Evolutionary conservation across 2,797 vertebrate genomes (phyloP).

Genomic region (Paguma larvata): DNA sequence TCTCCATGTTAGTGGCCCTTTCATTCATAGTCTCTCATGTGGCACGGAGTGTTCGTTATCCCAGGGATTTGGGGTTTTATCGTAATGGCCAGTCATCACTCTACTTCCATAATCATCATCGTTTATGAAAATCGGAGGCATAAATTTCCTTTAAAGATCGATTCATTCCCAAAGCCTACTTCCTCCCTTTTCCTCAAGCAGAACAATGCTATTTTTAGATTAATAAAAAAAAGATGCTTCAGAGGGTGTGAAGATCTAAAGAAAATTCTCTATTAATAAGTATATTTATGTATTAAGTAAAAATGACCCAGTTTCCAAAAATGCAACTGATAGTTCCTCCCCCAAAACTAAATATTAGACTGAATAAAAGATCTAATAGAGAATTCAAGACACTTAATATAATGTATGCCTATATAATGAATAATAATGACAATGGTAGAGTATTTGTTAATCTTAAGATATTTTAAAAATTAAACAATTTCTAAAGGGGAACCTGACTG

Average conservation of each 20-base stretch:
- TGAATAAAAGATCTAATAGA: background rate
- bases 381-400: background rate
- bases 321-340: background rate
- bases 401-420: conserved; percentile 1
- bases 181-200: conserved; percentile 26
- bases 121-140: conserved; percentile 6
- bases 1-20: background rate
- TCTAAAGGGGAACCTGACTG: too few relatives aligned
- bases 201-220: conserved; percentile 49
- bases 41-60: background rate
- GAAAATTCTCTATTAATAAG: background rate
- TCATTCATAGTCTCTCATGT: background rate
- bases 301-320: background rate
- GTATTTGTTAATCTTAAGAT: background rate
- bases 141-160: conserved; percentile 22
- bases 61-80: background rate
- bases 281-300: conserved; percentile 2
- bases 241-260: conserved; percentile 14
- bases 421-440: background rate
- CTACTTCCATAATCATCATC: background rate
- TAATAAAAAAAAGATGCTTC: background rate
- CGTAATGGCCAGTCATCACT: background rate
- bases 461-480: background rate
- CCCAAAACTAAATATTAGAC: background rate
- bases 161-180: background rate